These are phyloP conservation scores for Eilema depressum DNA, from an alignment of 2,888 invertebrate species.

Conservation along the genomic window DNA sequence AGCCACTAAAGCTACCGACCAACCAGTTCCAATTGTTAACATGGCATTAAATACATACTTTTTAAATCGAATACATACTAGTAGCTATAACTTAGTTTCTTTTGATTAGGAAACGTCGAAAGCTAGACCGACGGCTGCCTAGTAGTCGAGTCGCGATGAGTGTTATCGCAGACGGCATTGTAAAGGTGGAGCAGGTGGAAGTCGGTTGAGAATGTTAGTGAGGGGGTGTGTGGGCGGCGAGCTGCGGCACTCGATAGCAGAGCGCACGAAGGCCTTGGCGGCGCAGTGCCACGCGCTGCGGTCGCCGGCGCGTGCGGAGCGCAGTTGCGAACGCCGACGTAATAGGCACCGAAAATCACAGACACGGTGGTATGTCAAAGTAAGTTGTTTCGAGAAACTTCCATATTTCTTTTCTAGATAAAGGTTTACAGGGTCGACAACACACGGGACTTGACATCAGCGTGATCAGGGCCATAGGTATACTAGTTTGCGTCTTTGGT, in stretches of 20 bases:
- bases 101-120: constrained; percentile 36
- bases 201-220: constrained; percentile 80
- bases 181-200: constrained; percentile 53
- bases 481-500: not conserved
- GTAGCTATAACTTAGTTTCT: constrained; percentile 15
- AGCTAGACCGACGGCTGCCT: constrained; percentile 14
- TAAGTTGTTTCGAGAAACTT: constrained; percentile 75
- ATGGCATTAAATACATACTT: constrained; percentile 58
- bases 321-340: constrained; percentile 74
- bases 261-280: constrained; percentile 84
- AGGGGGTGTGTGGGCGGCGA: constrained; percentile 81
- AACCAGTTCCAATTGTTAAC: constrained; percentile 18
- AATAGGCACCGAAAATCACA: constrained; percentile 84
- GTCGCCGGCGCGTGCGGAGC: constrained; percentile 74
- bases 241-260: constrained; percentile 82
- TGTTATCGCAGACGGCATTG: constrained; percentile 49
- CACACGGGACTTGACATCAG: not conserved
- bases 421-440: not conserved
- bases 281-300: constrained; percentile 82
- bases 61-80: constrained; percentile 6
- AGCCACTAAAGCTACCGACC: no score
- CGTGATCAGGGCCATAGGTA: not conserved
- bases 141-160: constrained; percentile 52
- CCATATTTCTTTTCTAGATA: not conserved
- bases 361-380: constrained; percentile 91